Conservation (phyloP, 2,113 vertebrate genomes). For the Phalacrocorax carbo region DNA sequence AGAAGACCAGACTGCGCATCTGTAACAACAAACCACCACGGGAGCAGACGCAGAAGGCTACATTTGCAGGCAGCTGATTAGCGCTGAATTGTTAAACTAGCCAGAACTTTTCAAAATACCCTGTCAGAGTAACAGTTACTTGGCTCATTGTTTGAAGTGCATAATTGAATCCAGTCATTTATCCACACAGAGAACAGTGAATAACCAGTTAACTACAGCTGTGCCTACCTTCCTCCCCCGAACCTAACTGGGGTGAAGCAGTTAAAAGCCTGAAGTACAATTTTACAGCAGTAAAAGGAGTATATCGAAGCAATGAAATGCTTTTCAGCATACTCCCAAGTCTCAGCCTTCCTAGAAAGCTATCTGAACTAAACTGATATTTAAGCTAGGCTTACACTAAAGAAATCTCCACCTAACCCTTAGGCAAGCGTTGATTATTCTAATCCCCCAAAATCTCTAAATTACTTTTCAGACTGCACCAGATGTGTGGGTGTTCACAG, state of each 20-base stretch:
- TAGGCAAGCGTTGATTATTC: background rate
- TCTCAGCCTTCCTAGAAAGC: background rate
- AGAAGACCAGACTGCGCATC: background rate
- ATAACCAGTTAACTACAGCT: background rate
- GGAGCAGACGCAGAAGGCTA: background rate
- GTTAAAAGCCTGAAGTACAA: background rate
- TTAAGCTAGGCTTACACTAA: background rate
- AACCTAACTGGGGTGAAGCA: background rate
- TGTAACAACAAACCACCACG: background rate
- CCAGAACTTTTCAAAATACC: background rate
- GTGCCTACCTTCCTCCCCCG: background rate
- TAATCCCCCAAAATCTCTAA: background rate
- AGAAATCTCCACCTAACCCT: background rate
- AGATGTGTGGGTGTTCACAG: background rate
- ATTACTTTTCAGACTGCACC: background rate
- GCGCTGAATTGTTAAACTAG: background rate
- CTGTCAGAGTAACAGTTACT: background rate
- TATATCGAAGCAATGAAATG: background rate
- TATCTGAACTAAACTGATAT: background rate
- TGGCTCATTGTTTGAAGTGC: fast-evolving
- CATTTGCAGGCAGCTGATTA: fast-evolving
- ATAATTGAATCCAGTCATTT: fast-evolving
- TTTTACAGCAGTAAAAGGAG: background rate
- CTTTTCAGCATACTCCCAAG: background rate
- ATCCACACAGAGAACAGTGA: fast-evolving